These are phyloP conservation scores for Hassar affinis DNA, from an alignment of 2,113 vertebrate genomes.

Conservation along the genomic window DNA sequence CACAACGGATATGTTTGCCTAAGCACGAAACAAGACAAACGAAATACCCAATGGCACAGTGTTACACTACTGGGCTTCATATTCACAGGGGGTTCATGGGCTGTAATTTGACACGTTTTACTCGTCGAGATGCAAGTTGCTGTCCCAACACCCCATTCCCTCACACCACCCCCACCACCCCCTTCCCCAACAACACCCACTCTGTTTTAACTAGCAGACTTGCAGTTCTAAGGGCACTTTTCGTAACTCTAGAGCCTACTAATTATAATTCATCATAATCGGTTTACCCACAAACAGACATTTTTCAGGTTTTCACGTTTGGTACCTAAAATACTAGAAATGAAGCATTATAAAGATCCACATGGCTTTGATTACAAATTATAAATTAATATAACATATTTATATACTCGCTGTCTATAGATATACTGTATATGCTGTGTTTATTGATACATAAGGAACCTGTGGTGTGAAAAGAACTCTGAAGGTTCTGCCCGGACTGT, in stretches of 20 bases:
- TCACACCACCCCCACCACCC: neutral
- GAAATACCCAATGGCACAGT: constrained; percentile 51
- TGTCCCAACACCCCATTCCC: constrained; percentile 27
- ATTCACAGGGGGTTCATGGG: constrained; percentile 43
- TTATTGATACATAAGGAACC: constrained; percentile 41
- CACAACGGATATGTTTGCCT: constrained; percentile 35
- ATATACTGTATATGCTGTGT: constrained; percentile 36
- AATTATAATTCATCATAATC: constrained; percentile 23
- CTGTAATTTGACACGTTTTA: constrained; percentile 34
- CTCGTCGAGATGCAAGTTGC: constrained; percentile 54
- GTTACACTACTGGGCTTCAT: constrained; percentile 45
- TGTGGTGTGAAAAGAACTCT: constrained; percentile 31
- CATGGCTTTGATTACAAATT: constrained; percentile 55
- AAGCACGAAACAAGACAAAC: constrained; percentile 38
- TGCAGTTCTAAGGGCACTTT: constrained; percentile 73
- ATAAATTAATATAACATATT: constrained; percentile 31
- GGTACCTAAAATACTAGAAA: constrained; percentile 45
- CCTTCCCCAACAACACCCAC: constrained; percentile 28
- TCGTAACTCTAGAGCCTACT: constrained; percentile 30
- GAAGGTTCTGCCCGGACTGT: constrained; percentile 20
- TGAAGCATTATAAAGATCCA: constrained; percentile 54
- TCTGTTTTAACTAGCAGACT: constrained; percentile 57
- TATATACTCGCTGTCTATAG: constrained; percentile 36
- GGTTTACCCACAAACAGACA: constrained; percentile 46
- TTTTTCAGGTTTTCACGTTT: constrained; percentile 52